Evolutionary conservation across 2,888 invertebrate species (phyloP), one percentile per base, ranked within the genome.

Genomic region (Glyphotaelius pellucidus): DNA sequence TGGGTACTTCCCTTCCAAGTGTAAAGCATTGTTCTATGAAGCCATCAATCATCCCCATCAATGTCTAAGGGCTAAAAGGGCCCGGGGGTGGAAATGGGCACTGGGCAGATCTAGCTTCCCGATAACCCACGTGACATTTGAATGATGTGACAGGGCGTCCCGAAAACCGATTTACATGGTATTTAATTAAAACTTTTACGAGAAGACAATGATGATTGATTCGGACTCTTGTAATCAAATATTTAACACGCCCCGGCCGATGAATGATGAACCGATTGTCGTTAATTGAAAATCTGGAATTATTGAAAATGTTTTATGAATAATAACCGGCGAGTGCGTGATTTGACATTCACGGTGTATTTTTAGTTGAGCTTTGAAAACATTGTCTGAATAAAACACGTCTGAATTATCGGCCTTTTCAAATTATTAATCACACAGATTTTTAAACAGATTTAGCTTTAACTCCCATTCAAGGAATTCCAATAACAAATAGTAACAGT

Each of bases 1-100:
- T 52, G 25, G 7, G 52, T 52, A 52, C 52, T 19, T 52, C 52
- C 52, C 52, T 52, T 52, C 19, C 52, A 52, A 67, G 67, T 67
- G 67, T 67, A 31, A 87, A 87, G 67, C 52, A 92, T 94, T 94
- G 93, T 93, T 92, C 93, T 93, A 93, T 93, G 92, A 94, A 93
- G 93, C 94, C 94, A 93, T 94, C 92, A 92, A 94, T 94, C 94
- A 95, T 93, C 94, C 94, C 94, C 95, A 94, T 87, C 91, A 81
- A 35, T 80, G 86, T 87, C 87, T 87, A 31, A 67, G 67, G 67
- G 85, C 30, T 31, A 83, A 81, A 47, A 47, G 90, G 47, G 52
- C 85, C 80, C 32, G 87, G 87, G 87, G 32, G 47, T 14, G 52
- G 32, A 5, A 52, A 31, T 52, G 31, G 67, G 87, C 11, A 31